Conservation (phyloP, 2,888 invertebrate genomes). For the Himalopsyche tibetana region DNA sequence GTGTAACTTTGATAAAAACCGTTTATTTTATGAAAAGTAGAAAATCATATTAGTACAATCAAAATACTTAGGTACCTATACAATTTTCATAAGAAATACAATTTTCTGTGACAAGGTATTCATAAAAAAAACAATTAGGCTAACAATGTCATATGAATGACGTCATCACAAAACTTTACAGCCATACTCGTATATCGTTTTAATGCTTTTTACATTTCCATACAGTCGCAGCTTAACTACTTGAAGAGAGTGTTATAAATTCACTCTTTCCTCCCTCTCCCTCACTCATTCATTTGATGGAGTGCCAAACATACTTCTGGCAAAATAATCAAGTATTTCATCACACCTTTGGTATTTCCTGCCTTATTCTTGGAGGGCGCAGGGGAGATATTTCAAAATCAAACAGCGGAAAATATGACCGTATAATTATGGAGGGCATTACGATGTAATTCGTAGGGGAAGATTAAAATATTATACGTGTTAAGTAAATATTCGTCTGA, state of each 20-base stretch:
- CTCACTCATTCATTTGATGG: slow-evolving; percentile 65
- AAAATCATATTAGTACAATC: too few relatives aligned
- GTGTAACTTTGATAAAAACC: too few relatives aligned
- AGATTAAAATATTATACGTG: slow-evolving; percentile 80
- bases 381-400: slow-evolving; percentile 47
- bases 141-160: slow-evolving; percentile 49
- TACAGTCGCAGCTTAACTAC: slow-evolving; percentile 64
- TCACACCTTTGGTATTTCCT: slow-evolving; percentile 41
- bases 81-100: too few relatives aligned
- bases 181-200: slow-evolving; percentile 65
- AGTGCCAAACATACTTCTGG: slow-evolving; percentile 63
- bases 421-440: slow-evolving; percentile 21
- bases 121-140: background rate
- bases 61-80: too few relatives aligned
- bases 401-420: slow-evolving; percentile 42
- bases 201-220: slow-evolving; percentile 63
- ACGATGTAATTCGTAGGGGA: slow-evolving; percentile 71
- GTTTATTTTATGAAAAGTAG: too few relatives aligned
- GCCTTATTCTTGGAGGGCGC: slow-evolving; percentile 19
- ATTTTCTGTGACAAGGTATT: too few relatives aligned
- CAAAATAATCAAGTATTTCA: slow-evolving; percentile 57
- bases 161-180: slow-evolving; percentile 64
- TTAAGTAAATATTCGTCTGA: slow-evolving; percentile 80
- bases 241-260: slow-evolving; percentile 63
- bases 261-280: slow-evolving; percentile 57